A percentile compares a stretch with the other conserved stretches of the same genome.
These are phyloP conservation scores for Drosophila parabipectinata DNA, from an alignment of 1,140 invertebrate species.

Conservation along the genomic window DNA sequence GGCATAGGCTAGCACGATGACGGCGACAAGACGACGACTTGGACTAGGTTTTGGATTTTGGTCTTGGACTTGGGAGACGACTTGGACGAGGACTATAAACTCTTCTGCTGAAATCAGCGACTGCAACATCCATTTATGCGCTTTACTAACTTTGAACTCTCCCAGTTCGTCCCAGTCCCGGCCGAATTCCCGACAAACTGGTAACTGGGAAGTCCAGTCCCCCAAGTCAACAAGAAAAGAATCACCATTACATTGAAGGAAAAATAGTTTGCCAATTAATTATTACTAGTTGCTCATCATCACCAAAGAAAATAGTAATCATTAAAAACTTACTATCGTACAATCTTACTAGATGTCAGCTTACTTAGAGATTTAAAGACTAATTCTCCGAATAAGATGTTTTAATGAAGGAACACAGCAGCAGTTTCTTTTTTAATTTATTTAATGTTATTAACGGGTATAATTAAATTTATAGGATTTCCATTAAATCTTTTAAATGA, in stretches of 20 bases:
- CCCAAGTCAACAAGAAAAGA: slow-evolving; percentile 14
- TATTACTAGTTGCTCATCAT: neutral
- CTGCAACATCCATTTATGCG: slow-evolving; percentile 67
- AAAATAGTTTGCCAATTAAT: slow-evolving; percentile 6
- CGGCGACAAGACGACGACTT: slow-evolving; percentile 48
- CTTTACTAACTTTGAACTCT: slow-evolving; percentile 54
- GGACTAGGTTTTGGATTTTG: slow-evolving; percentile 1
- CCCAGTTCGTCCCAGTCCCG: slow-evolving; percentile 29
- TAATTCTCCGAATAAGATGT: neutral
- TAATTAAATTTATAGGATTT: too few species aligned
- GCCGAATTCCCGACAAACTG: slow-evolving; percentile 60
- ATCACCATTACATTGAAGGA: neutral
- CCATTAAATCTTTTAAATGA: neutral
- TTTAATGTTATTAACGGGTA: too few species aligned
- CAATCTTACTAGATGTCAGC: neutral
- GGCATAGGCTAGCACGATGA: slow-evolving; percentile 48
- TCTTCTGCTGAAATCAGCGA: slow-evolving; percentile 61
- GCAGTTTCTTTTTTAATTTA: neutral
- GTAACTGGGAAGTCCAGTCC: slow-evolving; percentile 44
- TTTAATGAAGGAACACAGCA: neutral
- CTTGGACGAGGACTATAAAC: slow-evolving; percentile 35
- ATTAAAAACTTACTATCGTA: neutral
- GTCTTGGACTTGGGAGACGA: slow-evolving; percentile 18
- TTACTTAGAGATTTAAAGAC: neutral
- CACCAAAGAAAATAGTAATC: neutral